Evolutionary conservation across 2,113 vertebrate species (phyloP).

Genomic region (Amphiprion ocellaris): DNA sequence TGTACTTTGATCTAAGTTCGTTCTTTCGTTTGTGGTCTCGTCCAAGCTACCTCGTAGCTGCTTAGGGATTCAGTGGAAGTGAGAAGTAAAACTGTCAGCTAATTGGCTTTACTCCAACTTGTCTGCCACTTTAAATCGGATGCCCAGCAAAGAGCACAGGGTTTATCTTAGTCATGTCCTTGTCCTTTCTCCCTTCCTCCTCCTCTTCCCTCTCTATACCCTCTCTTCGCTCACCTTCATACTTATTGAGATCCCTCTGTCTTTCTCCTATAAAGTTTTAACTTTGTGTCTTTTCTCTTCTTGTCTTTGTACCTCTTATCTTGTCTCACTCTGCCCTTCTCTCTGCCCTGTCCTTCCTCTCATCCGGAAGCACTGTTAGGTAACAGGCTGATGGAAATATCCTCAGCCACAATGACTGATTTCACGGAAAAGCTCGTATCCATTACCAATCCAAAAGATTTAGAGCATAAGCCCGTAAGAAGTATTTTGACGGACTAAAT

Average conservation of each 20-base stretch:
- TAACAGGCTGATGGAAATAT: constrained; percentile 62
- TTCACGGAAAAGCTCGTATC: constrained; percentile 60
- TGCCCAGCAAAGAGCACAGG: constrained; percentile 36
- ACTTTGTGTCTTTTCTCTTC: neutral
- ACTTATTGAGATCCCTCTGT: neutral
- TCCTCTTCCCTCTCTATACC: constrained; percentile 5
- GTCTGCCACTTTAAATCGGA: constrained; percentile 60
- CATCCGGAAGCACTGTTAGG: constrained; percentile 38
- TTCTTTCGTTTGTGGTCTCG: neutral
- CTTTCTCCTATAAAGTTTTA: constrained; percentile 1
- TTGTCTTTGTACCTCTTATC: constrained; percentile 33
- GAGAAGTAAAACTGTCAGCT: constrained; percentile 62
- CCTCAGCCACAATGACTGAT: constrained; percentile 45
- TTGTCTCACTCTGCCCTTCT: neutral
- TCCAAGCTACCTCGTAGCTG: constrained; percentile 15
- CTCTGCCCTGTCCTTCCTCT: constrained; percentile 30
- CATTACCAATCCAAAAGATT: constrained; percentile 57
- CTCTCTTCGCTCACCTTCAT: constrained; percentile 14
- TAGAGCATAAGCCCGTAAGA: constrained; percentile 45
- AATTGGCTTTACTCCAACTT: constrained; percentile 81
- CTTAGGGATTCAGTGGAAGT: constrained; percentile 62
- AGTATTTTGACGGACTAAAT: constrained; percentile 37
- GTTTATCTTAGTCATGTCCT: constrained; percentile 60
- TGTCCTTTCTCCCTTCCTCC: constrained; percentile 6
- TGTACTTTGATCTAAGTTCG: neutral